These are phyloP conservation scores for Scaptomyza polygonia DNA, from an alignment of 2,888 invertebrate genomes.

Conservation along the genomic window DNA sequence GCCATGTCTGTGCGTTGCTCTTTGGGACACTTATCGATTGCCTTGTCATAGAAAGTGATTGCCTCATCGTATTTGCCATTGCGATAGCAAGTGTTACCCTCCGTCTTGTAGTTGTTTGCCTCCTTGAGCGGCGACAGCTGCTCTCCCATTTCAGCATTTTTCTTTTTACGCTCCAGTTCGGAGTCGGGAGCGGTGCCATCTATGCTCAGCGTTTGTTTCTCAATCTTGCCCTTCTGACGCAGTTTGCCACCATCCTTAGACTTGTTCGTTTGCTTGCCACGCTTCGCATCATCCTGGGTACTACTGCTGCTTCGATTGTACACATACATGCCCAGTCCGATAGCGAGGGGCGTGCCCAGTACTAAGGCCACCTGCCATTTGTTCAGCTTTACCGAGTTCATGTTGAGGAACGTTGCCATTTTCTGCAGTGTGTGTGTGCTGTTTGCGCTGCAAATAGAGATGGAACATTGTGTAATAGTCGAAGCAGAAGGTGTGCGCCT, in stretches of 20 bases:
- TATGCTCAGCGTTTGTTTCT: slow-evolving; percentile 86
- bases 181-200: slow-evolving; percentile 82
- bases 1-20: slow-evolving; percentile 91
- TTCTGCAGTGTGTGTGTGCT: slow-evolving; percentile 27
- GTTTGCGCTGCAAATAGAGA: slow-evolving; percentile 50
- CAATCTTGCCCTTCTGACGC: slow-evolving; percentile 78
- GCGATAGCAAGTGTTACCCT: slow-evolving; percentile 95
- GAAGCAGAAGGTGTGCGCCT: neutral
- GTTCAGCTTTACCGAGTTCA: slow-evolving; percentile 82
- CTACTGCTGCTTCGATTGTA: slow-evolving; percentile 46
- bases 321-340: slow-evolving; percentile 91
- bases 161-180: slow-evolving; percentile 85
- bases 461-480: slow-evolving; percentile 66
- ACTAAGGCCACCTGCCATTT: slow-evolving; percentile 95
- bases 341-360: slow-evolving; percentile 92
- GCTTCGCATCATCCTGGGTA: slow-evolving; percentile 21
- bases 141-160: slow-evolving; percentile 76
- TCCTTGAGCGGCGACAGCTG: slow-evolving; percentile 87
- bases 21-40: slow-evolving; percentile 94
- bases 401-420: slow-evolving; percentile 73
- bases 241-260: slow-evolving; percentile 21
- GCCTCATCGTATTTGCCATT: slow-evolving; percentile 96
- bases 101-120: slow-evolving; percentile 92
- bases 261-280: slow-evolving; percentile 20
- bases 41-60: slow-evolving; percentile 94